Base-by-base conservation (phyloP, 2,113 vertebrate genomes). In the Grantiella picta region DNA sequence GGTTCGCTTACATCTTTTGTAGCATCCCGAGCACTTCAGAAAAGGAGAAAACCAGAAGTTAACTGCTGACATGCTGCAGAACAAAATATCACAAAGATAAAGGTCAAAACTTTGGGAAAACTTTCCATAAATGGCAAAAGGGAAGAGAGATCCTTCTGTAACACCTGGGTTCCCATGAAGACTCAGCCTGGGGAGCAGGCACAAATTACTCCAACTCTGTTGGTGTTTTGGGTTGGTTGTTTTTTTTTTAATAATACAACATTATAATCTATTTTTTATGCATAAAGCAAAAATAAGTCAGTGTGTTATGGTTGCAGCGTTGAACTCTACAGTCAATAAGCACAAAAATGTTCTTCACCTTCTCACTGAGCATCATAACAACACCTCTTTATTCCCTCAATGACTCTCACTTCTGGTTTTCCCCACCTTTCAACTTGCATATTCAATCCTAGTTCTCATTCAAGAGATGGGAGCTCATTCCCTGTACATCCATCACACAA, bases 201-300 rank as follows among this genome's bases (percentile, higher is more conserved):
- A 61, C 12, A 66, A 56, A 42, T 20, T 40, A 53, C 54, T 83
- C 25, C 49, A 88, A 13, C 53, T 54, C 12, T 29, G 8, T 0
- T 52, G 8, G 35, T 21, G 4, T n/a, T 50, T 44, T 29, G 27
- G 15, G 2, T 0, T 8, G 17, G 2, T 1, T n/a, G 7, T 28
- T n/a, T 31, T 33, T 2, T 28, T 29, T 31, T 33, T 2, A 38
- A 54, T 35, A 45, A 31, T 18, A 15, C 7, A 40, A 49, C 8
- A 54, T 42, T 27, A 44, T n/a, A 24, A 56, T 16, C 20, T 50
- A 8, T 25, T 36, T 40, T 61, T 64, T 3, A 80, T 15, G 66
- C 15, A 49, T 31, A 69, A 80, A 75, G 47, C 38, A 69, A 47
- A 59, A 63, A 16, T 15, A 72, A 66, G 24, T 19, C 33, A 49